Evolutionary conservation across 2,797 vertebrate genomes (phyloP).

Genomic region (Potorous gilbertii): DNA sequence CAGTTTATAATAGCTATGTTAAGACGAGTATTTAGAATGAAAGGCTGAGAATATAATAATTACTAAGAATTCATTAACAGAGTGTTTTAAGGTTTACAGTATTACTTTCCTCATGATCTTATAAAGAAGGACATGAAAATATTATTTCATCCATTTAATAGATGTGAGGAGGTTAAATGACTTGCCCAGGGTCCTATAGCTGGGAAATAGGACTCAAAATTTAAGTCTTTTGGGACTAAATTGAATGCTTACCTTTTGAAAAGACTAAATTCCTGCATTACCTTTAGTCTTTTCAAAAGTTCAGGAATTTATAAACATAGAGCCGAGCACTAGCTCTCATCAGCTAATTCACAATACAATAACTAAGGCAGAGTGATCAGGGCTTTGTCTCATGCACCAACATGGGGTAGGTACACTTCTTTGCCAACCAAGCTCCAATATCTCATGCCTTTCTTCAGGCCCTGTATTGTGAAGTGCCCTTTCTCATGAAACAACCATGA

Average conservation of each 20-base stretch:
- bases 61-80: neutral
- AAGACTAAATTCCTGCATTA: no score
- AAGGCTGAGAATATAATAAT: neutral
- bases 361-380: neutral
- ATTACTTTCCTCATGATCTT: neutral
- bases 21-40: constrained; percentile 2
- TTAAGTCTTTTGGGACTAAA: neutral
- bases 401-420: neutral
- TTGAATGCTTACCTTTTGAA: neutral
- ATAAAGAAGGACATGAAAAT: neutral
- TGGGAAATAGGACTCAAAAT: neutral
- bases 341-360: neutral
- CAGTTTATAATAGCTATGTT: neutral
- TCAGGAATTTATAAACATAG: neutral
- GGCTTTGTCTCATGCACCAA: neutral
- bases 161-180: neutral
- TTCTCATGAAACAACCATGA: neutral
- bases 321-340: neutral
- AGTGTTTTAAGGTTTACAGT: neutral
- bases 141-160: neutral
- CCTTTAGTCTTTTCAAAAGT: neutral
- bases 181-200: neutral
- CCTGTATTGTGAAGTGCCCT: neutral
- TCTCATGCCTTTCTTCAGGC: neutral
- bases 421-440: neutral